A percentile compares a stretch with the other conserved stretches of the same genome.
phyloP scores from a whole-genome alignment of 92 coral and sea anemone genomes.

The Phenganax marumi region DNA sequence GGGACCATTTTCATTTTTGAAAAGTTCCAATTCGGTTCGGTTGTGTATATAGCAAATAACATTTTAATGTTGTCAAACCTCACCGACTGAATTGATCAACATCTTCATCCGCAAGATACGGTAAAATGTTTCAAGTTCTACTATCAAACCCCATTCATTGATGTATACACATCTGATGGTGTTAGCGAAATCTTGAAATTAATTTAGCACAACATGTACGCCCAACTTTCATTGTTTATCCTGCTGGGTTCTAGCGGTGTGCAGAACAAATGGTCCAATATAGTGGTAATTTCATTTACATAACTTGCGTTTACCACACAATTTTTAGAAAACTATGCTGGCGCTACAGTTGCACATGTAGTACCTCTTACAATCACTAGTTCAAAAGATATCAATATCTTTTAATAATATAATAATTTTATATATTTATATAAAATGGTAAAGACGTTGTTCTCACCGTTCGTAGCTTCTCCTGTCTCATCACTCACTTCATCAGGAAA shows the following conservation, averaged over 20 bases:
- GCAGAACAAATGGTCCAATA: background rate
- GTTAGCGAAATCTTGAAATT: constrained; percentile 95
- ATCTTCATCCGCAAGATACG: background rate
- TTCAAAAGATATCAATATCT: too few species aligned
- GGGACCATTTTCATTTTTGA: too few species aligned
- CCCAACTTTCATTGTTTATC: constrained; percentile 72
- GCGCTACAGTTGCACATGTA: too few species aligned
- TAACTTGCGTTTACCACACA: too few species aligned
- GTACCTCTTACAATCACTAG: too few species aligned
- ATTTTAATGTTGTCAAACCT: too few species aligned
- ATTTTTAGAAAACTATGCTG: too few species aligned
- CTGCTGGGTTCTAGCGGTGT: constrained; percentile 69
- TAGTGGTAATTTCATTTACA: background rate
- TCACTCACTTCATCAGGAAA: constrained; percentile 96
- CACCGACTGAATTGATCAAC: too few species aligned
- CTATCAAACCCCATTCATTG: constrained; percentile 99
- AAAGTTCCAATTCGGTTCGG: too few species aligned
- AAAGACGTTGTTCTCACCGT: constrained; percentile 57
- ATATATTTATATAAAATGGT: too few species aligned
- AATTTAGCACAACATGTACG: constrained; percentile 87
- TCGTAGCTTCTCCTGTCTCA: constrained; percentile 94
- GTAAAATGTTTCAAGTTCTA: constrained; percentile 77
- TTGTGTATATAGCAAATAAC: too few species aligned
- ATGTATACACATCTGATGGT: constrained; percentile 74
- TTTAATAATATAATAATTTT: too few species aligned